Evolutionary conservation across 2,888 invertebrate species (phyloP).

Genomic region (Caenorhabditis drosophilae): DNA sequence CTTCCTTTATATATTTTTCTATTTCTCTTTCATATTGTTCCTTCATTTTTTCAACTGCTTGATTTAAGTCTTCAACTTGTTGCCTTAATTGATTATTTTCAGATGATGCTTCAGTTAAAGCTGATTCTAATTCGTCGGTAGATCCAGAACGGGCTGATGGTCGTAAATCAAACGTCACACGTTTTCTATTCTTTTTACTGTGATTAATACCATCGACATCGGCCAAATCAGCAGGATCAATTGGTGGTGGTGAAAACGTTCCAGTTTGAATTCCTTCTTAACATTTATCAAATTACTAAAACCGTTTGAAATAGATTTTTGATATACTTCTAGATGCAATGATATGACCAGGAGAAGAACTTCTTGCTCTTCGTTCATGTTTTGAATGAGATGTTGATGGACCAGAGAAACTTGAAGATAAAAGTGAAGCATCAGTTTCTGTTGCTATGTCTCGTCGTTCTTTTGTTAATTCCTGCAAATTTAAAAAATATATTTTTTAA

Average conservation of each 20-base stretch:
- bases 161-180: constrained; percentile 64
- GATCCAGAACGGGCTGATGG: constrained; percentile 9
- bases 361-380: constrained; percentile 23
- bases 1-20: constrained; percentile 46
- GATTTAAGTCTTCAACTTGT: constrained; percentile 21
- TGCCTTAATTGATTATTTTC: constrained; percentile 23
- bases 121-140: constrained; percentile 7
- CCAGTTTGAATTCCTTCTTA: constrained; percentile 12
- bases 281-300: constrained; percentile 1
- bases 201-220: constrained; percentile 35
- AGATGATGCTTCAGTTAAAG: constrained; percentile 23
- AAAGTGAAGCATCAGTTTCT: constrained; percentile 39
- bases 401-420: constrained; percentile 2
- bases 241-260: constrained; percentile 33
- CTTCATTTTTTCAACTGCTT: constrained; percentile 25
- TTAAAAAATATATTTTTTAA: no score
- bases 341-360: constrained; percentile 44
- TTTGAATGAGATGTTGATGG: constrained; percentile 14
- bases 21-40: constrained; percentile 51
- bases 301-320: background rate
- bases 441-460: constrained; percentile 44
- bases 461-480: constrained; percentile 38
- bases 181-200: constrained; percentile 43
- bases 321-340: constrained; percentile 39
- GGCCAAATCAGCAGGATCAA: constrained; percentile 30